phyloP scores from a whole-genome alignment of 2,797 vertebrate species.

The Chloroceryle inda region DNA sequence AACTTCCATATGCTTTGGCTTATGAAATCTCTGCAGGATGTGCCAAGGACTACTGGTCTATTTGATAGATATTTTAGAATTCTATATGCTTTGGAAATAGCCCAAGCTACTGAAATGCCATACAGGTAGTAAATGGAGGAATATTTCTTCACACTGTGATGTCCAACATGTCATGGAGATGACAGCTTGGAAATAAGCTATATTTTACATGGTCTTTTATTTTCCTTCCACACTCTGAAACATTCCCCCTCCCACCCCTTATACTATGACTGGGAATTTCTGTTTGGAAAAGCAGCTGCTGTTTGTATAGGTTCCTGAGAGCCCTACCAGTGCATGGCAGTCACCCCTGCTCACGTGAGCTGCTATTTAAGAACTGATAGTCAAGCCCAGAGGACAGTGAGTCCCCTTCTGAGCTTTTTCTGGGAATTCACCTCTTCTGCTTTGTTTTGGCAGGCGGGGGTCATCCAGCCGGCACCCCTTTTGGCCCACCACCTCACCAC shows the following conservation, averaged over 20 bases:
- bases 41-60: neutral
- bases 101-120: neutral
- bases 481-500: constrained; percentile 91
- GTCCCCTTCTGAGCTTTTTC: neutral
- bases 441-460: constrained; percentile 86
- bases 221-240: neutral
- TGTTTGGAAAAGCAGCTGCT: neutral
- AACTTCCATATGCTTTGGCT: constrained; percentile 21
- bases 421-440: neutral
- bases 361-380: neutral
- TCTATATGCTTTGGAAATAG: neutral
- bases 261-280: neutral
- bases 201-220: neutral
- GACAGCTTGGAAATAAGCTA: neutral
- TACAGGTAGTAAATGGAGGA: neutral
- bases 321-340: neutral
- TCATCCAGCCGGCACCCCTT: constrained; percentile 90
- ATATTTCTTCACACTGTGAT: neutral
- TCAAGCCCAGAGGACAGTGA: neutral
- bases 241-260: neutral
- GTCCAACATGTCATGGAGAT: neutral
- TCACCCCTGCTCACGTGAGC: neutral
- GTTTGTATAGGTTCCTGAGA: neutral
- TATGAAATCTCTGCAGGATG: neutral
- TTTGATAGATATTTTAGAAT: constrained; percentile 4